phyloP scores from a whole-genome alignment of 2,797 vertebrate species.

The Gambelia wislizenii region DNA sequence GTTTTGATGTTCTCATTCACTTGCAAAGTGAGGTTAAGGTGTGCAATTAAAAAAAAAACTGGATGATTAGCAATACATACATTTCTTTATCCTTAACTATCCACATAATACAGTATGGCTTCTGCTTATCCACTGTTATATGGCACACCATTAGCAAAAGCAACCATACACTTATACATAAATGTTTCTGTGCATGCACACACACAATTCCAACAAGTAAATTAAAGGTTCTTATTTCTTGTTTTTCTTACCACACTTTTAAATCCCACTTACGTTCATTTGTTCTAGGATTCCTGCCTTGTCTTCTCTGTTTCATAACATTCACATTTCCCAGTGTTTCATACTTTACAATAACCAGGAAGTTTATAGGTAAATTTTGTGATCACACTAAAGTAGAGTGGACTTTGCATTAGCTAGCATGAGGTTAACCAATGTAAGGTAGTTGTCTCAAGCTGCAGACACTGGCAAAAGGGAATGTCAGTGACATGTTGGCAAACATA shows the following conservation, averaged over 20 bases:
- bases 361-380: too few species aligned
- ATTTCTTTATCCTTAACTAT: neutral
- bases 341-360: too few species aligned
- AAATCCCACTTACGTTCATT: neutral
- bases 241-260: neutral
- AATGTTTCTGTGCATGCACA: neutral
- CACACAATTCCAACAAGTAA: neutral
- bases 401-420: too few species aligned
- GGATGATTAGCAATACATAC: neutral
- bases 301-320: conserved; percentile 19
- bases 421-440: too few species aligned
- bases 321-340: neutral
- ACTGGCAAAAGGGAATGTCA: too few species aligned
- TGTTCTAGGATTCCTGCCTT: conserved; percentile 2
- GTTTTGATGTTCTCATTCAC: neutral
- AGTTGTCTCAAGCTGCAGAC: too few species aligned
- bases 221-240: neutral
- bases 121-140: neutral
- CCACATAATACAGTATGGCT: neutral
- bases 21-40: neutral
- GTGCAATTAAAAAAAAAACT: neutral
- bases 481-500: too few species aligned
- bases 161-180: neutral
- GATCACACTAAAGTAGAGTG: too few species aligned
- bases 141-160: neutral